Evolutionary conservation across 2,797 vertebrate species (phyloP).

Genomic region (Macropus fuliginosus): DNA sequence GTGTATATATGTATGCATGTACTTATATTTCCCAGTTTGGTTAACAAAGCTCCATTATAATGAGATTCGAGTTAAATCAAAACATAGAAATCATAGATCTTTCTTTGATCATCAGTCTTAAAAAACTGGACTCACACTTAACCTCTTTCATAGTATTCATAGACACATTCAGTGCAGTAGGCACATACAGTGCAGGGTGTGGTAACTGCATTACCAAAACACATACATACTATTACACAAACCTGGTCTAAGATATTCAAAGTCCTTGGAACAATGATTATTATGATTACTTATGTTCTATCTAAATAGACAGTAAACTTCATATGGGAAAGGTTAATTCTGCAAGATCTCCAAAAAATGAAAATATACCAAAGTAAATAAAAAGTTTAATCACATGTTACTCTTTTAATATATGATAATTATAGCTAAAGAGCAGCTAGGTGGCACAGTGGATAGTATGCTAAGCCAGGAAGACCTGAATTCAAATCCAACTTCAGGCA

Average conservation of each 20-base stretch:
- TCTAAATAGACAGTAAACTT: conserved; percentile 2
- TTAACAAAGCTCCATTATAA: neutral
- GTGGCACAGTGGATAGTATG: too few relatives aligned
- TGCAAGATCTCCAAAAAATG: conserved; percentile 40
- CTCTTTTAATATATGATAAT: neutral
- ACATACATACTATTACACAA: neutral
- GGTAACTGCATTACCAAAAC: conserved; percentile 1
- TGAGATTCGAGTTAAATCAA: neutral
- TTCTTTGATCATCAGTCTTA: neutral
- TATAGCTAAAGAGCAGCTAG: neutral
- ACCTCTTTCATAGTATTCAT: neutral
- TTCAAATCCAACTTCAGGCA: neutral
- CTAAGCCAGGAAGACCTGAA: neutral
- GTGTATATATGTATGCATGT: neutral
- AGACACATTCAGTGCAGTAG: neutral
- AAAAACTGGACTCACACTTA: neutral
- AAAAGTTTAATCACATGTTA: neutral
- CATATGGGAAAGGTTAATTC: conserved; percentile 55
- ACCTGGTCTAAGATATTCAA: neutral
- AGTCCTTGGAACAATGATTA: neutral
- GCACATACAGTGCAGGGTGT: neutral
- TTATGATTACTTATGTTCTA: neutral
- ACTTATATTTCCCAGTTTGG: neutral
- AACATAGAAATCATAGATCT: neutral
- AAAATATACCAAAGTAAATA: neutral